Conservation (phyloP, 1,140 invertebrate species). For the Prorops nasuta region DNA sequence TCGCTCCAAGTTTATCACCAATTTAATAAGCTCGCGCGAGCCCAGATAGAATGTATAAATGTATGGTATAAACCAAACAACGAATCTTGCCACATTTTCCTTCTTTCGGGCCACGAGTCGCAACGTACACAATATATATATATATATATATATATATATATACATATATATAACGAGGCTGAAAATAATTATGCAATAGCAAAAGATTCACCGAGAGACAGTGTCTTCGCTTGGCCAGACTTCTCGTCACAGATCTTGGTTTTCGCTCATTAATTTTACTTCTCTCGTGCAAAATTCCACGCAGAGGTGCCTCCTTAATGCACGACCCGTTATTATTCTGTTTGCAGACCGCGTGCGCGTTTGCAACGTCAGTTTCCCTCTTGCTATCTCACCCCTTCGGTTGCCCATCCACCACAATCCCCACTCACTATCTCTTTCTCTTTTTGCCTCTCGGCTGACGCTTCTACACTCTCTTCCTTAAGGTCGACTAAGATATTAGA, state of each 20-base stretch:
- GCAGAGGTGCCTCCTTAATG: background rate
- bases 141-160: no score
- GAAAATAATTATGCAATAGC: conserved; percentile 20
- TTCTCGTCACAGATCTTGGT: background rate
- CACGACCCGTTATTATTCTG: background rate
- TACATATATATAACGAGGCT: conserved; percentile 19
- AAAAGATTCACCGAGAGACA: background rate
- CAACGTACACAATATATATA: no score
- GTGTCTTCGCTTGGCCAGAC: background rate
- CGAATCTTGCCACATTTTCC: no score
- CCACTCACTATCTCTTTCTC: background rate
- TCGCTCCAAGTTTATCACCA: no score
- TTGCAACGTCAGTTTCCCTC: background rate
- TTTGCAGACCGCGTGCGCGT: background rate
- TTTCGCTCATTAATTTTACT: background rate
- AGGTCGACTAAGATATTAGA: no score
- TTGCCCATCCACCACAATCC: background rate
- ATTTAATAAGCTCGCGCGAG: no score
- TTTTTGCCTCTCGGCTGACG: background rate
- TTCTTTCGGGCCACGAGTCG: no score
- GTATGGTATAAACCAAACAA: no score
- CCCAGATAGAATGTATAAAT: no score
- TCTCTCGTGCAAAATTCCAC: background rate
- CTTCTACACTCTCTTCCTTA: no score
- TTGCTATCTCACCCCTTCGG: background rate